Percentiles rank a stretch among this genome's conserved stretches.
phyloP scores from a whole-genome alignment of 1,140 invertebrate genomes.

The Nautilus pompilius region DNA sequence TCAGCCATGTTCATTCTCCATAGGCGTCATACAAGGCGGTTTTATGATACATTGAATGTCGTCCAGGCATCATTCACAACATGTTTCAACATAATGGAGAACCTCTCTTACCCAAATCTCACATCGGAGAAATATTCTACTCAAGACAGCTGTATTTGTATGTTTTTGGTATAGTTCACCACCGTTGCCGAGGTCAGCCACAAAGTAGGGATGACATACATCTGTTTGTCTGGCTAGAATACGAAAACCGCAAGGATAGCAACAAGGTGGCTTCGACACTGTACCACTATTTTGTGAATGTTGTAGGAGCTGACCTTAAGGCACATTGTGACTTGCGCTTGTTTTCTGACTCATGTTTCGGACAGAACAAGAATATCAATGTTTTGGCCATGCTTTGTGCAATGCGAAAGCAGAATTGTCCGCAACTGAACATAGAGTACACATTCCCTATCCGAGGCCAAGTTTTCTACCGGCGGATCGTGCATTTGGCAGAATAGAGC shows the following conservation, averaged over 20 bases:
- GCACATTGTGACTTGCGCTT: neutral
- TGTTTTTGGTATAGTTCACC: conserved; percentile 6
- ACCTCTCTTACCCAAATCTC: conserved; percentile 8
- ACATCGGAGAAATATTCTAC: conserved; percentile 8
- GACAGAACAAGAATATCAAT: conserved; percentile 3
- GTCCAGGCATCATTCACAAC: conserved; percentile 1
- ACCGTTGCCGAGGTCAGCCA: neutral
- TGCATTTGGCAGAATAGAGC: conserved; percentile 39
- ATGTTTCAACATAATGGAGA: conserved; percentile 15
- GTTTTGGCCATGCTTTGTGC: neutral
- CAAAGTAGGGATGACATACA: conserved; percentile 2
- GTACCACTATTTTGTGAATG: neutral
- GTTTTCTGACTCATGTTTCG: conserved; percentile 1
- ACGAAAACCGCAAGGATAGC: conserved; percentile 9
- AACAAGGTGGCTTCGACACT: conserved; percentile 12
- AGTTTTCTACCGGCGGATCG: conserved; percentile 43
- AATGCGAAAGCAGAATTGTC: neutral
- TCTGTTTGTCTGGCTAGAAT: conserved; percentile 7
- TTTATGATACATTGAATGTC: no score
- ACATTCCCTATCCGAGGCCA: conserved; percentile 39
- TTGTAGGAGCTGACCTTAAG: neutral
- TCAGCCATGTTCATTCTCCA: conserved; percentile 2
- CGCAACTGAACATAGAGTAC: conserved; percentile 18
- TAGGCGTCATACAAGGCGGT: neutral
- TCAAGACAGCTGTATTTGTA: conserved; percentile 10